Evolutionary conservation across 2,797 vertebrate species (phyloP).

Genomic region (Platyrinchus mystaceus): DNA sequence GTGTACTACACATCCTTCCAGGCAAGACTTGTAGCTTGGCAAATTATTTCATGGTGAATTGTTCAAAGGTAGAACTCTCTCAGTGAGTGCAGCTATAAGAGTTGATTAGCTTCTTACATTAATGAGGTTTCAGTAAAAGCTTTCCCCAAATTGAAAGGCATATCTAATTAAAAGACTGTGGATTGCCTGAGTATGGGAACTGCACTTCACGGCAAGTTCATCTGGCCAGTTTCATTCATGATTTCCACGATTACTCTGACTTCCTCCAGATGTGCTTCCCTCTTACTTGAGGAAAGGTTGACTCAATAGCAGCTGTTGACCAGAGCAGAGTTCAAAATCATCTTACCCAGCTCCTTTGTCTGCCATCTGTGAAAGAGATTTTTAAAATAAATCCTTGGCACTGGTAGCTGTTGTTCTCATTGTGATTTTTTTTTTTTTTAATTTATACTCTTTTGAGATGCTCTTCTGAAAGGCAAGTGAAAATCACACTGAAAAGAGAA

Average conservation of each 20-base stretch:
- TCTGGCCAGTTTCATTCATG: not conserved
- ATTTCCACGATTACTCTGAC: not conserved
- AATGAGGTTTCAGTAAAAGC: conserved; percentile 39
- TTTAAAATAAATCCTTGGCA: not conserved
- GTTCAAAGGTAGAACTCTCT: conserved; percentile 30
- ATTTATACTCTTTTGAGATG: not conserved
- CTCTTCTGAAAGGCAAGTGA: not conserved
- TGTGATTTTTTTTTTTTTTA: not conserved
- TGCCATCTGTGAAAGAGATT: not conserved
- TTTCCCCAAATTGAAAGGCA: conserved; percentile 14
- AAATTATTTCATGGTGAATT: not conserved
- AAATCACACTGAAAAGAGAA: not conserved
- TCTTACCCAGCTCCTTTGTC: not conserved
- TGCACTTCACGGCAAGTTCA: not conserved
- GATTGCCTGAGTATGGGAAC: not conserved
- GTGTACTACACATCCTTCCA: not conserved
- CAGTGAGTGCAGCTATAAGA: not conserved
- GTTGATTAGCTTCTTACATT: conserved; percentile 30
- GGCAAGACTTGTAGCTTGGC: not conserved
- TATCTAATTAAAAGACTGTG: conserved; percentile 18
- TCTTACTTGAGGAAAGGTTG: not conserved
- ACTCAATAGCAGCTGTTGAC: conserved; percentile 10
- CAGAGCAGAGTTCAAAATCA: not conserved
- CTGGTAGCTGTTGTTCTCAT: not conserved
- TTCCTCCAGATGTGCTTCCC: conserved; percentile 16